These are phyloP conservation scores for Holacanthus passer DNA, from an alignment of 2,113 vertebrate genomes.

Conservation along the genomic window DNA sequence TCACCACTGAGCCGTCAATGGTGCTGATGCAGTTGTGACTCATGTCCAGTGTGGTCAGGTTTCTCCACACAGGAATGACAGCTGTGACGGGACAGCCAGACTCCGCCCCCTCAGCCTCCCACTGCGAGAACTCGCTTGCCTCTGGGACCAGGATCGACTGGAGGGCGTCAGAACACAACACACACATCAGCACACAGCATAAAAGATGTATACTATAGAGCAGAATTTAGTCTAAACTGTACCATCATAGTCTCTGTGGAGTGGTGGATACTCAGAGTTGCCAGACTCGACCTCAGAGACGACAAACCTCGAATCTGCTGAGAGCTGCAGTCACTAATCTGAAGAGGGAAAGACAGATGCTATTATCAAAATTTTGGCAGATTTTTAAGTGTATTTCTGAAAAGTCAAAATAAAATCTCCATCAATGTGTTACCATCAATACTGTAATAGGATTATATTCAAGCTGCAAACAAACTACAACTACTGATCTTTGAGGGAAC, in stretches of 20 bases:
- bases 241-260: constrained; percentile 94
- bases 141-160: constrained; percentile 95
- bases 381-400: no score
- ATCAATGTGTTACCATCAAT: not conserved
- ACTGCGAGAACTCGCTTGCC: constrained; percentile 93
- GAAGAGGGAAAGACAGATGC: not conserved
- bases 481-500: no score
- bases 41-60: constrained; percentile 95
- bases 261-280: constrained; percentile 89
- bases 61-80: constrained; percentile 92
- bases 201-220: not conserved
- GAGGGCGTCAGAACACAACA: not conserved
- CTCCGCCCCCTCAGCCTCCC: constrained; percentile 91
- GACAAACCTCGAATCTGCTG: constrained; percentile 90
- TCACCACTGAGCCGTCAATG: constrained; percentile 95
- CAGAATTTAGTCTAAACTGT: not conserved
- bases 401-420: not conserved
- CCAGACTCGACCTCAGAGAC: constrained; percentile 88
- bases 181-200: not conserved
- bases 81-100: constrained; percentile 89
- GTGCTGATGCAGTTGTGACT: constrained; percentile 91
- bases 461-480: not conserved
- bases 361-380: not conserved
- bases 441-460: not conserved
- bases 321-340: constrained; percentile 94